phyloP scores from a whole-genome alignment of 2,888 invertebrate species.

The Acleris laterana region DNA sequence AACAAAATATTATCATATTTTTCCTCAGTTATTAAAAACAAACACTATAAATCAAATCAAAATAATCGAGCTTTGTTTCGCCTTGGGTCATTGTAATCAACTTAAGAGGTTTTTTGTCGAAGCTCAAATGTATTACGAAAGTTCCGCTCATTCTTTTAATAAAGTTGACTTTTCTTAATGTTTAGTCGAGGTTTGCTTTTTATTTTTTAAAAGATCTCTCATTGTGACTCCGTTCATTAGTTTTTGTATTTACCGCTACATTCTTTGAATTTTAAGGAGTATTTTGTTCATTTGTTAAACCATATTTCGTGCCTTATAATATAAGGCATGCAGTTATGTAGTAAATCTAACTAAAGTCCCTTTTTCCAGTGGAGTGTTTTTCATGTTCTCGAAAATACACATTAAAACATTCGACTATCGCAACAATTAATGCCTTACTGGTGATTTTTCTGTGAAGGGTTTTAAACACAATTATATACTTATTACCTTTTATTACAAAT shows the following conservation, averaged over 20 bases:
- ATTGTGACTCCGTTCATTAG: constrained; percentile 31
- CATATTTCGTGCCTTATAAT: too few species aligned
- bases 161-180: constrained; percentile 36
- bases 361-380: too few species aligned
- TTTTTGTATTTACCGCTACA: constrained; percentile 31
- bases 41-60: constrained; percentile 74
- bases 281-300: constrained; percentile 4
- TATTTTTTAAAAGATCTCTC: constrained; percentile 25
- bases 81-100: constrained; percentile 78
- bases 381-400: too few species aligned
- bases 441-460: too few species aligned
- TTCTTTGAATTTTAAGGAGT: constrained; percentile 32
- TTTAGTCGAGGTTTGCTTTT: constrained; percentile 13
- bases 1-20: constrained; percentile 46
- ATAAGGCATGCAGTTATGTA: too few species aligned
- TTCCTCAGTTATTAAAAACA: constrained; percentile 67
- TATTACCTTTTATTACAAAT: too few species aligned
- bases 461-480: too few species aligned
- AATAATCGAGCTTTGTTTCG: constrained; percentile 78
- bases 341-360: background rate
- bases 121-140: constrained; percentile 52
- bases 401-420: too few species aligned
- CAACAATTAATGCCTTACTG: too few species aligned
- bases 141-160: constrained; percentile 37
- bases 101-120: constrained; percentile 56